Conservation (phyloP, 2,888 invertebrate species). For the Gibbula magus region DNA sequence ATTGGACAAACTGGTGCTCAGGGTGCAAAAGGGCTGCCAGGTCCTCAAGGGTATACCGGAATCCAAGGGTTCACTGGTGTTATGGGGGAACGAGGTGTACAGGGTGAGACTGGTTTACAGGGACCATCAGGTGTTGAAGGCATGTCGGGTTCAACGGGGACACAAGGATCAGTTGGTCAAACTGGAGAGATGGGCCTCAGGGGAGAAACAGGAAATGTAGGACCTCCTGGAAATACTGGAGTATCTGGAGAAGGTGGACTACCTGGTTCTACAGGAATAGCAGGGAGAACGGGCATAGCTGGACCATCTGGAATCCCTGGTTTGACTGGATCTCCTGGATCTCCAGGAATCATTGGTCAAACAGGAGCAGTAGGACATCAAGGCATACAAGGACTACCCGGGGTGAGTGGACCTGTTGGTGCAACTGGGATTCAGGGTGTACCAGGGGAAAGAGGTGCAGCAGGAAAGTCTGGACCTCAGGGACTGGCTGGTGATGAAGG, state of each 20-base stretch:
- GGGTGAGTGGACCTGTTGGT: background rate
- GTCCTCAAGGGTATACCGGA: background rate
- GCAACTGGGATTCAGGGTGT: background rate
- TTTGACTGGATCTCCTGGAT: background rate
- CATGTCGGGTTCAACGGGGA: background rate
- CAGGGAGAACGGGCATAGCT: background rate
- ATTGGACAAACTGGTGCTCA: background rate
- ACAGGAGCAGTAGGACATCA: background rate
- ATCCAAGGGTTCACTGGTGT: background rate
- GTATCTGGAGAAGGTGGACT: background rate
- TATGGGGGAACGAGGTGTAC: background rate
- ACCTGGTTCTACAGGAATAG: background rate
- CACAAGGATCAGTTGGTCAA: background rate
- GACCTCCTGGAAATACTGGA: background rate
- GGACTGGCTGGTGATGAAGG: background rate
- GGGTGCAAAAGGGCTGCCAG: background rate
- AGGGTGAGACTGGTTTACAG: background rate
- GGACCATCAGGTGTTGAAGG: background rate
- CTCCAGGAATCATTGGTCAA: background rate
- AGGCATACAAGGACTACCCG: background rate
- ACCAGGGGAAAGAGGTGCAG: background rate
- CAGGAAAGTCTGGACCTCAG: background rate
- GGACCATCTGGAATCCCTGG: background rate
- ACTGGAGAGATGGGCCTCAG: background rate
- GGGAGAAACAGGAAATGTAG: background rate